Evolutionary conservation across 1,140 invertebrate species (phyloP), one percentile per base, ranked within the genome.

Genomic region (Drosophila nannoptera): DNA sequence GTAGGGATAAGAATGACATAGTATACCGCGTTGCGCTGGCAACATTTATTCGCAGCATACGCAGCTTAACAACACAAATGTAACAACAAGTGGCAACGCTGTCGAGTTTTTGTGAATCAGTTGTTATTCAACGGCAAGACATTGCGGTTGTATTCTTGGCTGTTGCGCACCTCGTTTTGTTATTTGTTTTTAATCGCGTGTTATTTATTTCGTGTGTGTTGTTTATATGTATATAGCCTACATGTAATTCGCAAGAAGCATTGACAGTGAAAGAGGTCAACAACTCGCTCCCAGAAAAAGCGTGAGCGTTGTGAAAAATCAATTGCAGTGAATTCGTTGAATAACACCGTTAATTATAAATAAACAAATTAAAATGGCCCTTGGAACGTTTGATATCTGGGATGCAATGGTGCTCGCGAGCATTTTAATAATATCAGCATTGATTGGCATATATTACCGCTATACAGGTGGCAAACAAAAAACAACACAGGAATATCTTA

Each of bases 381-480:
- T 68, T 38, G 87, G 84, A 38, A 71, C 73, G 8, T 89, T 89
- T 50, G 84, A 84, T 52, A 54, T 22, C 12, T 91, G 90, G 88
- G 95, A 95, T 88, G 94, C 94, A 69, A 77, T 93, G 0, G 92
- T 96, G 16, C 92, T 95, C 70, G 90, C 73, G 11, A 49, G 90
- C 9, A 93, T 94, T 81, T 84, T 95, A 11, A 46, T 90, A 5
- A 91, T 93, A 49, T 95, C 94, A 6, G 90, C 94, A 0, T 87
- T 90, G 6, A 96, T 97, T 77, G 96, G 96, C 2, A 77, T 97
- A 35, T 97, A 95, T 82, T 96, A 95, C 81, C 92, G 95, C 70
- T 95, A 97, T 77, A 96, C 95, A 42, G 97, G 97, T 32, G 96
- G 96, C 4, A 94, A 93, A 87, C 97, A 98, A 86, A 96, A 94